Evolutionary conservation across 2,113 vertebrate species (phyloP).

Genomic region (Uropsilus gracilis): DNA sequence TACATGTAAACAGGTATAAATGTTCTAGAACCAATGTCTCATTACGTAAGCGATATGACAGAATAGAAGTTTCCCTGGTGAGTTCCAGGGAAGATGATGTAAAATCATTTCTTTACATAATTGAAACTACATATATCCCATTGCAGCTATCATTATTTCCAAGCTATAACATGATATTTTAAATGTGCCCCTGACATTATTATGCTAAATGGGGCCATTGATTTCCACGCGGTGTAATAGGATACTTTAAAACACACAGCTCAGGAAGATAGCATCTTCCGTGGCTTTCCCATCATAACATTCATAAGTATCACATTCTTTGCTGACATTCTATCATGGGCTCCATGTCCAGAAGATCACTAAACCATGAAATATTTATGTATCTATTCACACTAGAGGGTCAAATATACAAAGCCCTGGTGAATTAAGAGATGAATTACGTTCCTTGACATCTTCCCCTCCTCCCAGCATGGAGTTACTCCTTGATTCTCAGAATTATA

Average conservation of each 20-base stretch:
- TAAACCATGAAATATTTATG: not conserved
- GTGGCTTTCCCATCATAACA: not conserved
- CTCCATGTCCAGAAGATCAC: not conserved
- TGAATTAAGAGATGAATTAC: conserved; percentile 4
- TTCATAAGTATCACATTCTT: not conserved
- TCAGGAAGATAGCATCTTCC: not conserved
- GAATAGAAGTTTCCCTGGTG: not conserved
- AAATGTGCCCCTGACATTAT: conserved; percentile 33
- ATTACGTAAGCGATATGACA: not conserved
- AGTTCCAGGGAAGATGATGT: not conserved
- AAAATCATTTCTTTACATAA: not conserved
- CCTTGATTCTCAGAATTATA: not conserved
- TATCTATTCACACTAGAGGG: not conserved
- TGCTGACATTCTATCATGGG: not conserved
- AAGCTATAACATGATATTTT: not conserved
- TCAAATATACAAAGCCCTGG: not conserved
- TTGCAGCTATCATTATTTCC: conserved; percentile 2
- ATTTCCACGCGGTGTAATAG: conserved; percentile 34
- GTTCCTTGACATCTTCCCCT: not conserved
- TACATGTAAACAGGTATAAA: not conserved
- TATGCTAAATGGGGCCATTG: not conserved
- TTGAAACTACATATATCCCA: not conserved
- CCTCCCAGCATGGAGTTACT: not conserved
- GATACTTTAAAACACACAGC: not conserved
- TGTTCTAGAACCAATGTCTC: conserved; percentile 2